These are phyloP conservation scores for Burhinus oedicnemus DNA, from an alignment of 2,113 vertebrate genomes.

Conservation along the genomic window DNA sequence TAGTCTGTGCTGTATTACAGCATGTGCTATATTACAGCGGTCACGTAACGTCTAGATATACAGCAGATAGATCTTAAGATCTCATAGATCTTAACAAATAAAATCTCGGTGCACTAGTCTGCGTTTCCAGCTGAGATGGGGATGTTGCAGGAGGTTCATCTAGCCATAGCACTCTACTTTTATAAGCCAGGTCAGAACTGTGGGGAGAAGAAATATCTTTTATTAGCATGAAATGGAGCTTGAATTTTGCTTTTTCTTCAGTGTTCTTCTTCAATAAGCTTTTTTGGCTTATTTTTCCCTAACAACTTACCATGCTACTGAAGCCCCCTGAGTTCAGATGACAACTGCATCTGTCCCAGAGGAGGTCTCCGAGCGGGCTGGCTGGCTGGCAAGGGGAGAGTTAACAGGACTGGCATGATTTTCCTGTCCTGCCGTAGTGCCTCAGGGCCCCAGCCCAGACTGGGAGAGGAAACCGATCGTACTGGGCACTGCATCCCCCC, in stretches of 20 bases:
- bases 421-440: background rate
- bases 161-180: background rate
- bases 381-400: background rate
- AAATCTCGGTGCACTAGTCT: background rate
- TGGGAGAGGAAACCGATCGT: background rate
- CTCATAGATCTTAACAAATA: background rate
- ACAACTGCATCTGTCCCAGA: background rate
- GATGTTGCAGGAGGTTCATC: background rate
- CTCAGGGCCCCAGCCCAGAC: background rate
- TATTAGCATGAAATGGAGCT: background rate
- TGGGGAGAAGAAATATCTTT: background rate
- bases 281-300: background rate
- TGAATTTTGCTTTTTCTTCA: background rate
- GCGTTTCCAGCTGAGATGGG: background rate
- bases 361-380: background rate
- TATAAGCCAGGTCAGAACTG: background rate
- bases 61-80: background rate
- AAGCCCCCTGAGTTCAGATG: background rate
- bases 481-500: background rate
- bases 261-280: background rate
- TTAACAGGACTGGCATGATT: background rate
- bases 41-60: background rate
- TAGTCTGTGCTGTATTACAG: background rate
- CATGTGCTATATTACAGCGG: background rate
- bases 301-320: too few relatives aligned